These are phyloP conservation scores for Cheumatopsyche charites DNA, from an alignment of 1,140 invertebrate genomes.

Conservation along the genomic window DNA sequence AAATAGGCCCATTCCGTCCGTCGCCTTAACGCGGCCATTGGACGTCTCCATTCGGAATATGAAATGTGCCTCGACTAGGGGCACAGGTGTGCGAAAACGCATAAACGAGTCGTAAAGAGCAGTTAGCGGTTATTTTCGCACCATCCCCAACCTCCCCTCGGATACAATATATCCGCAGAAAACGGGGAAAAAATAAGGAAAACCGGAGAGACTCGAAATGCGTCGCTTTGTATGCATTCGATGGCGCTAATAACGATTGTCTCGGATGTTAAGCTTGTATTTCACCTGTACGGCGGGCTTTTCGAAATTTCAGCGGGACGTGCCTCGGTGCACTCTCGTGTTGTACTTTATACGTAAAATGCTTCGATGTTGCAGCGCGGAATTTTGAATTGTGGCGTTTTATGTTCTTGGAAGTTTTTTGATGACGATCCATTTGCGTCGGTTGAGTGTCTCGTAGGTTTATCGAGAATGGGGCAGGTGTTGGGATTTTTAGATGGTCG, in stretches of 20 bases:
- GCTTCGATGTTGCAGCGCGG: too few relatives aligned
- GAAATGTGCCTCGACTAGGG: slow-evolving; percentile 8
- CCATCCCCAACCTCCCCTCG: neutral
- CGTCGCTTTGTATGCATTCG: slow-evolving; percentile 49
- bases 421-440: too few relatives aligned
- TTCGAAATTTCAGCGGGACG: neutral
- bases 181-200: too few relatives aligned
- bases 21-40: slow-evolving; percentile 1
- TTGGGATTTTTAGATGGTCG: too few relatives aligned
- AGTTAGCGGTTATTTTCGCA: slow-evolving; percentile 40
- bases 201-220: slow-evolving; percentile 20
- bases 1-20: neutral
- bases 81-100: slow-evolving; percentile 43
- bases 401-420: too few relatives aligned
- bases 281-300: neutral
- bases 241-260: slow-evolving; percentile 47
- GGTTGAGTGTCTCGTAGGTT: too few relatives aligned
- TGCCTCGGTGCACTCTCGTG: neutral
- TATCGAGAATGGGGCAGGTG: too few relatives aligned
- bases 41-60: slow-evolving; percentile 12
- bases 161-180: slow-evolving; percentile 19
- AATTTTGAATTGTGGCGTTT: too few relatives aligned
- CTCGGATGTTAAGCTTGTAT: slow-evolving; percentile 19
- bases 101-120: slow-evolving; percentile 45
- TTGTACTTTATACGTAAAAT: too few relatives aligned